Evolutionary conservation across 2,113 vertebrate species (phyloP).

Genomic region (Cairina moschata): DNA sequence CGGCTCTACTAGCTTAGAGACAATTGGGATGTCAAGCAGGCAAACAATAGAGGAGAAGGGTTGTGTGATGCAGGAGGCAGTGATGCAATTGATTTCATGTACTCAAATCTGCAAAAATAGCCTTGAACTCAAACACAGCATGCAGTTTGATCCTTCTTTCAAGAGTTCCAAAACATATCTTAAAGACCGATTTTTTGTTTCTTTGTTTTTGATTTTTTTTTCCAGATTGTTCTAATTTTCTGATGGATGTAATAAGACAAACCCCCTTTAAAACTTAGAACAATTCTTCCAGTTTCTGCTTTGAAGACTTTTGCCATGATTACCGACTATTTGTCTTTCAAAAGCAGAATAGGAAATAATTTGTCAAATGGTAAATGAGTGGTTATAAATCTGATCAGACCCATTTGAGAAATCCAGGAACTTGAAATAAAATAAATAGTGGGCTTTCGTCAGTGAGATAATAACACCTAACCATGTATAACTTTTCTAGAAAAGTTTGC

Average conservation of each 20-base stretch:
- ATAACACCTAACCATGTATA: background rate
- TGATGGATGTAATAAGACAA: background rate
- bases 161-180: background rate
- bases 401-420: background rate
- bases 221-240: background rate
- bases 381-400: background rate
- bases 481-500: background rate
- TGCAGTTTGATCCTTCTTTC: background rate
- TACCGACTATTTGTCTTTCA: background rate
- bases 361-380: background rate
- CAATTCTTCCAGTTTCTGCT: background rate
- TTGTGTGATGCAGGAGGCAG: background rate
- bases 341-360: background rate
- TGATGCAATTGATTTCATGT: background rate
- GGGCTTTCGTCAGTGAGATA: accelerated
- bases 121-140: background rate
- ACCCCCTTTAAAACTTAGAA: background rate
- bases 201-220: background rate
- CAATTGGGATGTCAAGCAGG: background rate
- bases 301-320: background rate
- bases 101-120: background rate
- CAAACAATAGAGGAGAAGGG: background rate
- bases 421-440: background rate
- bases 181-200: background rate
- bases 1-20: background rate